Evolutionary conservation across 2,888 invertebrate genomes (phyloP).

Genomic region (Volucella zonaria): DNA sequence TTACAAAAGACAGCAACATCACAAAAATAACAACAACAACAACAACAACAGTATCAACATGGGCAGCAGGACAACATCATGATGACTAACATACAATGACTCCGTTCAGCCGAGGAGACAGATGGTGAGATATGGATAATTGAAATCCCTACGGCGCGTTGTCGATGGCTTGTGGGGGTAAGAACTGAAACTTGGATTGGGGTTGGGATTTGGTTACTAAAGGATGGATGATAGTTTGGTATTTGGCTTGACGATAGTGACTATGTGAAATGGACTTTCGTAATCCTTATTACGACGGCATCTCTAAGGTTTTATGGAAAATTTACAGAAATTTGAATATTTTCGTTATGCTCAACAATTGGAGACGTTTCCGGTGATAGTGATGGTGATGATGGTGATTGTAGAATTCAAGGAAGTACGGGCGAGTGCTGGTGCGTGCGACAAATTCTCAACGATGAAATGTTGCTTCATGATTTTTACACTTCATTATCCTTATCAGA

Average conservation of each 20-base stretch:
- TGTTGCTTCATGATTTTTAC: slow-evolving; percentile 70
- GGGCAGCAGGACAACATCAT: too few relatives aligned
- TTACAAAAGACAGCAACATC: background rate
- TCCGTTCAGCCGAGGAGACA: slow-evolving; percentile 61
- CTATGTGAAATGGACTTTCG: slow-evolving; percentile 68
- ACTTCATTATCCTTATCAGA: slow-evolving; percentile 69
- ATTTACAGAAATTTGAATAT: slow-evolving; percentile 69
- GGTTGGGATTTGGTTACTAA: background rate
- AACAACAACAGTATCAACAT: slow-evolving; percentile 1
- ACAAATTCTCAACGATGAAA: slow-evolving; percentile 55
- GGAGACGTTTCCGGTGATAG: slow-evolving; percentile 23
- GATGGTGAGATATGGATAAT: slow-evolving; percentile 73
- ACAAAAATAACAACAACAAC: slow-evolving; percentile 10
- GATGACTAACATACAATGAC: slow-evolving; percentile 24
- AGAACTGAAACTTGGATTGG: background rate
- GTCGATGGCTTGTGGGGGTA: background rate
- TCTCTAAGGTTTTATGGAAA: slow-evolving; percentile 62
- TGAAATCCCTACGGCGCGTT: slow-evolving; percentile 67
- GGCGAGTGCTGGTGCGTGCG: slow-evolving; percentile 20
- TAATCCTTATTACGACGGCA: slow-evolving; percentile 64
- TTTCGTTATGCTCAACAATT: slow-evolving; percentile 58
- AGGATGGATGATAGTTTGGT: slow-evolving; percentile 35
- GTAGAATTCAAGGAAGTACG: slow-evolving; percentile 6
- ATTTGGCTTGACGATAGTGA: slow-evolving; percentile 42
- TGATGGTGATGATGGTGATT: slow-evolving; percentile 24